Evolutionary conservation across 2,113 vertebrate species (phyloP).

Genomic region (Rousettus leschenaultii): DNA sequence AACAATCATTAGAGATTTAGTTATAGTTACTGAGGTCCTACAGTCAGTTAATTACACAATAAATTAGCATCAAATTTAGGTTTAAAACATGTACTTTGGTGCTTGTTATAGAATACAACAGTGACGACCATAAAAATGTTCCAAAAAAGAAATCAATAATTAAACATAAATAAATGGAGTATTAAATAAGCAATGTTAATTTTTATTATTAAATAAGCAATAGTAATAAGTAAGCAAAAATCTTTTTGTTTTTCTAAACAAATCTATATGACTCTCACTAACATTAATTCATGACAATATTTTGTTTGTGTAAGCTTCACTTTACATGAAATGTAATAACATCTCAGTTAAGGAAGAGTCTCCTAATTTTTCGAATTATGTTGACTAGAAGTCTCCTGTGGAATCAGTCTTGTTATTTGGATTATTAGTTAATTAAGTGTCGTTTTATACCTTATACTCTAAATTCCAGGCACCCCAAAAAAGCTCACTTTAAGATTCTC

Average conservation of each 20-base stretch:
- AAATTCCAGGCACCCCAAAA: slow-evolving; percentile 46
- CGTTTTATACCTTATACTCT: slow-evolving; percentile 51
- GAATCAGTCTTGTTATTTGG: slow-evolving; percentile 45
- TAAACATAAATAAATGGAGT: not conserved
- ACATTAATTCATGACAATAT: slow-evolving; percentile 42
- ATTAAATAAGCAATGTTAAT: slow-evolving; percentile 34
- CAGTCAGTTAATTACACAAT: not conserved
- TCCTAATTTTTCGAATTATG: slow-evolving; percentile 55
- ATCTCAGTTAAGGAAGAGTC: slow-evolving; percentile 24
- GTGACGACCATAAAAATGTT: not conserved
- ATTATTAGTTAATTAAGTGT: slow-evolving; percentile 70
- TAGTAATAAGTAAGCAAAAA: slow-evolving; percentile 3
- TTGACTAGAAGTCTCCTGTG: slow-evolving; percentile 76
- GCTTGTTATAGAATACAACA: not conserved
- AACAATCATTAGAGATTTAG: not conserved
- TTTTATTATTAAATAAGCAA: slow-evolving; percentile 14
- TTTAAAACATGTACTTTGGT: not conserved
- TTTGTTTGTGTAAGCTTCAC: not conserved
- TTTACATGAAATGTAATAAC: not conserved
- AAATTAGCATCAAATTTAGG: not conserved
- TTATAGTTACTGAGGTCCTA: not conserved
- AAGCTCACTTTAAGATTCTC: slow-evolving; percentile 39
- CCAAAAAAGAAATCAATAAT: not conserved
- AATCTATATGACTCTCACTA: not conserved
- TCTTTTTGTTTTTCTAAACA: not conserved